Evolutionary conservation across 2,797 vertebrate species (phyloP).

Genomic region (Threskiornis aethiopicus): DNA sequence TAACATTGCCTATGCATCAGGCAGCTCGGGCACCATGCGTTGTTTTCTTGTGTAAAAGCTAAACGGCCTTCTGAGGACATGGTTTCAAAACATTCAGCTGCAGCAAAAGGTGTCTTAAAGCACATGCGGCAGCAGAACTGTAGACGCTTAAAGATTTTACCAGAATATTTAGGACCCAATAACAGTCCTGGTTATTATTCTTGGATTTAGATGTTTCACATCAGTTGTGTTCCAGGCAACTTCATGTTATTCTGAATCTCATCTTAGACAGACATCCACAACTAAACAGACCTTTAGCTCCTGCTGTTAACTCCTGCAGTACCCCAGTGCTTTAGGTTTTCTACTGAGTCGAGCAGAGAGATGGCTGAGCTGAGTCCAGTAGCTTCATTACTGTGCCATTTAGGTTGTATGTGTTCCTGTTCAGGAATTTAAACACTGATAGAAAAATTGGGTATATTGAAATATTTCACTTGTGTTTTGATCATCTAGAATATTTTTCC

Average conservation of each 20-base stretch:
- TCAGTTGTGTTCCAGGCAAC: not conserved
- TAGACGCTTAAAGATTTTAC: not conserved
- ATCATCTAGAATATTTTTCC: not conserved
- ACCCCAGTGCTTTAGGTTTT: not conserved
- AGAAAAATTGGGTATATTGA: not conserved
- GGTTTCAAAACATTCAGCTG: not conserved
- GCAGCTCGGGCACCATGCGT: fast-evolving
- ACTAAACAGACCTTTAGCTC: not conserved
- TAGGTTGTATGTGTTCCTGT: not conserved
- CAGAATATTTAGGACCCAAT: not conserved
- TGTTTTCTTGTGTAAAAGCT: not conserved
- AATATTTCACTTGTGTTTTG: not conserved
- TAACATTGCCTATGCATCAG: not conserved
- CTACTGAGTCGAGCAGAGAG: not conserved
- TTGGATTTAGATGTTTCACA: not conserved
- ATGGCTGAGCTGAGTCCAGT: not conserved
- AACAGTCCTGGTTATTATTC: not conserved
- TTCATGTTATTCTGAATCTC: not conserved
- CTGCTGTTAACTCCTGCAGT: constrained; percentile 2
- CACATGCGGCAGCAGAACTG: not conserved
- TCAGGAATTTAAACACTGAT: not conserved
- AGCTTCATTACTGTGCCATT: not conserved
- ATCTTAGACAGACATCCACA: not conserved
- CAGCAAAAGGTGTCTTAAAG: not conserved
- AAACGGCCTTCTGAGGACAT: not conserved